These are phyloP conservation scores for Urocitellus parryii DNA, from an alignment of 2,113 vertebrate species.

Conservation along the genomic window DNA sequence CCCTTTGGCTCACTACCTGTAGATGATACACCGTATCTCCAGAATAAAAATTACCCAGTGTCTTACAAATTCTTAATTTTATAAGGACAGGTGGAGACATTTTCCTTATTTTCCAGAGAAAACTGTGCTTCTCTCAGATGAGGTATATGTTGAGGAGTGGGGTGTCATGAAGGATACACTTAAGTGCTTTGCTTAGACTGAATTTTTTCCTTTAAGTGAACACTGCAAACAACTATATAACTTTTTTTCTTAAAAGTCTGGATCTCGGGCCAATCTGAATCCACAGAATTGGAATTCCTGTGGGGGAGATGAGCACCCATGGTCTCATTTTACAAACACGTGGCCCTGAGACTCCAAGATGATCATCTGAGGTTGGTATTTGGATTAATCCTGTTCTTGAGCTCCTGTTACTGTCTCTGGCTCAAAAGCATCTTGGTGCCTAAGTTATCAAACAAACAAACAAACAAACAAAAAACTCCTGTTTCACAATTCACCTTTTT, in stretches of 20 bases:
- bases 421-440: background rate
- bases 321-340: background rate
- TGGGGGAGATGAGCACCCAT: too few relatives aligned
- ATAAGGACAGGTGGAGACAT: background rate
- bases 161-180: too few relatives aligned
- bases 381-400: background rate
- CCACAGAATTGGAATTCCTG: background rate
- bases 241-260: background rate
- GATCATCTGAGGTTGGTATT: background rate
- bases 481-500: background rate
- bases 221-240: background rate
- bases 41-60: background rate
- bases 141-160: background rate
- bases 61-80: background rate
- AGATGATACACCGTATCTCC: background rate
- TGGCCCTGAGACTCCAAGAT: background rate
- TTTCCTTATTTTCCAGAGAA: background rate
- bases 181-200: background rate
- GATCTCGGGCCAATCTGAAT: background rate
- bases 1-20: background rate
- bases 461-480: background rate
- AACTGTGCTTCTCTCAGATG: background rate
- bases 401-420: background rate
- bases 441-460: rapidly evolving
- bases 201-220: background rate